Percentiles rank a stretch among this genome's conserved stretches.
Evolutionary conservation across 2,888 invertebrate species (phyloP).

Genomic region (Hermodice carunculata): DNA sequence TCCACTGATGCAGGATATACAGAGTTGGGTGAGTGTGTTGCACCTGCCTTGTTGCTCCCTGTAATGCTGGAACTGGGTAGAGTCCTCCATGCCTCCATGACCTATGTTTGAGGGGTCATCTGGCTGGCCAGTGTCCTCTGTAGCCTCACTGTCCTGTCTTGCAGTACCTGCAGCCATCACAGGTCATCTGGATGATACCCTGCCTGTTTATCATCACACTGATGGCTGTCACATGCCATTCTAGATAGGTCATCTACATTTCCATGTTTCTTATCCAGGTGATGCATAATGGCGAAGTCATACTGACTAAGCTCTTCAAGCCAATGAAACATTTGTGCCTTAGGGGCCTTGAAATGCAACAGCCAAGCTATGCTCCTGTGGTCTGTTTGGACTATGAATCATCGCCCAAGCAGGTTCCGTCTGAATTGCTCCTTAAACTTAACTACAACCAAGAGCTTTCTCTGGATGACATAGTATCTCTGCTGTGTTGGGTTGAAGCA

Average conservation of each 20-base stretch:
- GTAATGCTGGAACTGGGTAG: too few relatives aligned
- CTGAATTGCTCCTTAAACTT: neutral
- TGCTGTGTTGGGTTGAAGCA: neutral
- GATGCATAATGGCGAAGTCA: neutral
- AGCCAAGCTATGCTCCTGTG: neutral
- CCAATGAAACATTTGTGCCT: neutral
- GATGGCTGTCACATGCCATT: too few relatives aligned
- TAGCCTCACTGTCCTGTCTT: neutral
- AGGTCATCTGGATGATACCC: neutral
- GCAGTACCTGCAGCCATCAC: neutral
- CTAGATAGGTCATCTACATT: slow-evolving; percentile 4
- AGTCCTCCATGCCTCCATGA: too few relatives aligned
- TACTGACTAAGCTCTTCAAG: neutral
- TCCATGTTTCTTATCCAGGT: neutral
- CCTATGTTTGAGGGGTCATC: neutral
- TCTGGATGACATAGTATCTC: neutral
- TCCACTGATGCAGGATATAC: too few relatives aligned
- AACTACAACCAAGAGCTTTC: neutral
- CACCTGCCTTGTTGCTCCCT: too few relatives aligned
- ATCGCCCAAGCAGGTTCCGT: neutral
- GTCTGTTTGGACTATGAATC: neutral
- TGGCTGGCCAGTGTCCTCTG: neutral
- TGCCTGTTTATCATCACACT: neutral
- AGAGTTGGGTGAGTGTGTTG: too few relatives aligned
- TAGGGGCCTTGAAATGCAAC: neutral